Conservation (phyloP, 2,113 vertebrate genomes). For the Anser brachyrhynchus region DNA sequence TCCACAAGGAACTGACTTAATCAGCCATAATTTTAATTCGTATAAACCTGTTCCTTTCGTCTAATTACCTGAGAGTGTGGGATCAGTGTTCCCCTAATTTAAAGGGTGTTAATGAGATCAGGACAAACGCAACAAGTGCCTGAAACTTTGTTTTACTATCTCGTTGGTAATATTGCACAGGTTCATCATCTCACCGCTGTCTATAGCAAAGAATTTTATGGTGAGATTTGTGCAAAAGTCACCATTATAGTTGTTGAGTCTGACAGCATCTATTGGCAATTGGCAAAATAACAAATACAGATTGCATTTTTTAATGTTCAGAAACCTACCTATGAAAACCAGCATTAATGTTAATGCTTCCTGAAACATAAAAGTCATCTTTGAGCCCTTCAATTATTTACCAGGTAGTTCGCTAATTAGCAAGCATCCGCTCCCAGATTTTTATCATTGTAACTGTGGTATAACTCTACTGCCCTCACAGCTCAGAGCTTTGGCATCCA, state of each 20-base stretch:
- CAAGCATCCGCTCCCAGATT: neutral
- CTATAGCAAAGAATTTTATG: neutral
- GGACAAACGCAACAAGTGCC: neutral
- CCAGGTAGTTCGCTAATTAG: neutral
- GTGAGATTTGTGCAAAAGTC: neutral
- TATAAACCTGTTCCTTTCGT: neutral
- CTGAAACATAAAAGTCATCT: neutral
- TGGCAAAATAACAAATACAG: neutral
- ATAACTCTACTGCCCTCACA: neutral
- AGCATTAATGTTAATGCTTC: neutral
- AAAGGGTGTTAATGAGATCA: neutral
- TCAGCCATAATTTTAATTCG: neutral
- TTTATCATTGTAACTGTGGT: neutral
- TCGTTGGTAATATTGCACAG: neutral
- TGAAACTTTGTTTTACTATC: neutral
- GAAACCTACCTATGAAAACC: neutral
- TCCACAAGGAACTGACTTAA: conserved; percentile 22
- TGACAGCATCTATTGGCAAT: neutral
- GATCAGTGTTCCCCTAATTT: neutral
- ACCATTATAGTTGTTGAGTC: neutral
- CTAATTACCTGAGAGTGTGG: neutral
- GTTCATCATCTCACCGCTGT: neutral
- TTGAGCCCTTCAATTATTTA: neutral
- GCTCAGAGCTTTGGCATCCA: neutral
- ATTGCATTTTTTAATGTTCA: neutral